Conservation (phyloP, 1,140 invertebrate species). For the Adelges cooleyi region DNA sequence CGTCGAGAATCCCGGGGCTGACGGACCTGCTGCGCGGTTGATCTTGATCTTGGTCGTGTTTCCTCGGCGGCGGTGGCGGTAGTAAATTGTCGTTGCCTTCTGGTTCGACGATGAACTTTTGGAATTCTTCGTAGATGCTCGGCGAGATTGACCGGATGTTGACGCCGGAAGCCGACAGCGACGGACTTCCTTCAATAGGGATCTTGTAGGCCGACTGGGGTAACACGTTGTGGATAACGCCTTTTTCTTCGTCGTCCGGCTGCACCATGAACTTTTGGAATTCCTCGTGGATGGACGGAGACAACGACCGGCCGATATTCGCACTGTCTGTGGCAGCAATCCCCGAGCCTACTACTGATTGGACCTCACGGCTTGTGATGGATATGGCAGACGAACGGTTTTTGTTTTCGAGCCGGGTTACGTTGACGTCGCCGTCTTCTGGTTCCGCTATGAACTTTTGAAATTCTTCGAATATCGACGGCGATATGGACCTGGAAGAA, state of each 20-base stretch:
- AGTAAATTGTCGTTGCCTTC: constrained; percentile 12
- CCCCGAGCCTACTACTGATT: not conserved
- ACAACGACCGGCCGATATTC: constrained; percentile 11
- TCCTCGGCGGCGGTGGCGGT: constrained; percentile 10
- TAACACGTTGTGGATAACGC: constrained; percentile 7
- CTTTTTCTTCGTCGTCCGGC: constrained; percentile 29
- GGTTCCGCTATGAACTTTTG: constrained; percentile 30
- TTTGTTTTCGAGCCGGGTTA: constrained; percentile 21
- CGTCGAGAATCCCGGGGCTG: constrained; percentile 25
- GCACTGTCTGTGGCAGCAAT: constrained; percentile 9
- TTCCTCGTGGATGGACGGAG: constrained; percentile 27
- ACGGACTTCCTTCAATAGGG: constrained; percentile 7
- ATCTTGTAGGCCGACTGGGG: constrained; percentile 10
- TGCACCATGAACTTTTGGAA: constrained; percentile 29
- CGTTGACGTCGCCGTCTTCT: constrained; percentile 26
- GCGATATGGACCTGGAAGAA: constrained; percentile 19
- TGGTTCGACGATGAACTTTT: constrained; percentile 22
- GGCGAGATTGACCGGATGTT: constrained; percentile 21
- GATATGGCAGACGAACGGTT: constrained; percentile 25
- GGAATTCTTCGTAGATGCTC: constrained; percentile 18
- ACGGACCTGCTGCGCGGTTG: constrained; percentile 2
- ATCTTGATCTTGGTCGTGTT: constrained; percentile 11
- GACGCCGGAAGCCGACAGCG: constrained; percentile 1
- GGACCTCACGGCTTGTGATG: constrained; percentile 15
- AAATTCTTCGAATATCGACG: constrained; percentile 28